Evolutionary conservation across 1,140 invertebrate genomes (phyloP), one percentile per base, ranked within the genome.

Genomic region (Grapholita molesta): DNA sequence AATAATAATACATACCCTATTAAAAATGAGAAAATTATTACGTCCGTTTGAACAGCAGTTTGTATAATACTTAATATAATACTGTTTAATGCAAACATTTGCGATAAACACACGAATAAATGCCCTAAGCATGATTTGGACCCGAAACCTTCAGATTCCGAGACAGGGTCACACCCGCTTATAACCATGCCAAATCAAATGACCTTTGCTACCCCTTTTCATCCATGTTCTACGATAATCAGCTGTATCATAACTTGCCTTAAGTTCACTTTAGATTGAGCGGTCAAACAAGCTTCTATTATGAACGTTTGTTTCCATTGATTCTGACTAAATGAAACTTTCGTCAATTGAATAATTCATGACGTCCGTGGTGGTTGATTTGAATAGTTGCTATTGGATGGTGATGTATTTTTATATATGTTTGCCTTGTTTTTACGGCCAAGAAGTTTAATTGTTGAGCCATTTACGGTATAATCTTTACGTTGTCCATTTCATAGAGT

Each of bases 281-380:
- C 6, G n/a, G 7, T 38, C 35, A 7, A n/a, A 15, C 21, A 23
- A n/a, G 23, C 55, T n/a, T 24, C 25, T 28, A 61, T 61, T 61
- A 23, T 30, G n/a, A 28, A 61, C 12, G 55, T 11, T 61, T 61
- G 55, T 61, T 61, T n/a, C 25, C 55, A 61, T 61, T 30, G 55
- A 61, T 28, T 30, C 25, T 32, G 55, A 61, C 55, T 61, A 30
- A 61, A 61, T 61, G 55, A 61, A 61, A 61, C 55, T 61, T 61
- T 15, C 55, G 25, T 11, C 3, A 28, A 28, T 12, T 61, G 28
- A 61, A 61, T 61, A 28, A 61, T 61, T 61, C 55, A 61, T 61
- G 18, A 21, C 15, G 24, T 30, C 25, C n/a, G 55, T n/a, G 23
- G 25, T 8, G n/a, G 55, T 28, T 61, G n/a, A 61, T 61, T 61